phyloP scores from a whole-genome alignment of 35 echinoderm and acorn worm species.

The Patiria miniata region DNA sequence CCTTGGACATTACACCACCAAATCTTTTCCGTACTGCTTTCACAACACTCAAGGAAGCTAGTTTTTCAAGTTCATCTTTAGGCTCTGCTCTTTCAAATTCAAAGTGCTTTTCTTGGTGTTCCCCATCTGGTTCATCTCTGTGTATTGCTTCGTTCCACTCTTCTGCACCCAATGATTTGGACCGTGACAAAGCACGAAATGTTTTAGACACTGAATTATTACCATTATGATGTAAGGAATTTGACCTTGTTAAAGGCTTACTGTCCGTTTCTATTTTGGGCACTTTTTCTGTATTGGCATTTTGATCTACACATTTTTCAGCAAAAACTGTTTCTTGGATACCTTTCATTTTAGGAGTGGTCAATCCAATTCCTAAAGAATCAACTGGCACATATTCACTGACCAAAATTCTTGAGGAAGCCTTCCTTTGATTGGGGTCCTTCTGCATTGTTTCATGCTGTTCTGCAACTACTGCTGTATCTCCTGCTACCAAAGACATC shows the following conservation, averaged over 20 bases:
- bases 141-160: background rate
- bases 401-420: background rate
- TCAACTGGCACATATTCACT: no score
- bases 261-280: background rate
- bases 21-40: background rate
- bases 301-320: no score
- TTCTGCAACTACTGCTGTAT: background rate
- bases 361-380: no score
- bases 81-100: background rate
- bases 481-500: no score
- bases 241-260: background rate
- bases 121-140: background rate
- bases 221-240: background rate
- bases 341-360: no score
- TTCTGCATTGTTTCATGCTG: background rate
- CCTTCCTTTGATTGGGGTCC: background rate
- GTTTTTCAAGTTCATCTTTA: slow-evolving; percentile 11
- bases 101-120: background rate
- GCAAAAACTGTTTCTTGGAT: no score
- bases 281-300: background rate
- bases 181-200: background rate
- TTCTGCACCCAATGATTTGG: slow-evolving; percentile 14
- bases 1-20: background rate
- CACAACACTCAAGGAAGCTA: slow-evolving; percentile 3
- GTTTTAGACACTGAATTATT: background rate